These are phyloP conservation scores for Ladona fulva DNA, from an alignment of 1,140 invertebrate genomes.

Conservation along the genomic window DNA sequence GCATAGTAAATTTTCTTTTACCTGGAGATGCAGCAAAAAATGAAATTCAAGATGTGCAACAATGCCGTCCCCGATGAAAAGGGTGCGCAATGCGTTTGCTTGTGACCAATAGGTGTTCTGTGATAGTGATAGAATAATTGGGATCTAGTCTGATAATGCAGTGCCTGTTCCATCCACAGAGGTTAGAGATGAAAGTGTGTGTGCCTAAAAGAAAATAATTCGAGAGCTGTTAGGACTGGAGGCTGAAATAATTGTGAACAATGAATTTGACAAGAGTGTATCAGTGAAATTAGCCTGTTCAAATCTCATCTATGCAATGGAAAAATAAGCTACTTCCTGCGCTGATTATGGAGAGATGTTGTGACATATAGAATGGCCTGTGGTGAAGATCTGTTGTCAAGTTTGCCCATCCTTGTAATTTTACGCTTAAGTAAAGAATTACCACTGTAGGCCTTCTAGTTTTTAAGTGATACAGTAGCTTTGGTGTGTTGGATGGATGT, in stretches of 20 bases:
- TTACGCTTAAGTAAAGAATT: neutral
- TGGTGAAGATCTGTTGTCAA: neutral
- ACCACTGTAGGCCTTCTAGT: neutral
- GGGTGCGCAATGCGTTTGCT: neutral
- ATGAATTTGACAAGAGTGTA: too few species aligned
- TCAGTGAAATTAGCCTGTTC: too few species aligned
- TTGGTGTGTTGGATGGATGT: neutral
- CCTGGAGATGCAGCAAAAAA: neutral
- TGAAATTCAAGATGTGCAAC: neutral
- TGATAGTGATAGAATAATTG: slow-evolving; percentile 9
- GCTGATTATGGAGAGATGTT: too few species aligned
- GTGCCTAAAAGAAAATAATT: neutral
- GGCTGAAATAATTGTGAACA: too few species aligned
- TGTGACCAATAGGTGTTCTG: slow-evolving; percentile 4
- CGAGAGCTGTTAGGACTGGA: too few species aligned
- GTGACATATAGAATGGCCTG: neutral
- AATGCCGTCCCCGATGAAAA: neutral
- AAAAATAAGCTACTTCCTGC: too few species aligned
- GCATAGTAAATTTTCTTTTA: too few species aligned
- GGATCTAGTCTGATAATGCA: neutral
- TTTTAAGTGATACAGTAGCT: neutral
- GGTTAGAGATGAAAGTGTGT: neutral
- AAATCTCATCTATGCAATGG: too few species aligned
- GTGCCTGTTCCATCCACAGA: slow-evolving; percentile 6
- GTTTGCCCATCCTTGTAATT: slow-evolving; percentile 2